These are phyloP conservation scores for Ichneumoninae sp. DNA, from an alignment of 2,888 invertebrate species.

Conservation along the genomic window DNA sequence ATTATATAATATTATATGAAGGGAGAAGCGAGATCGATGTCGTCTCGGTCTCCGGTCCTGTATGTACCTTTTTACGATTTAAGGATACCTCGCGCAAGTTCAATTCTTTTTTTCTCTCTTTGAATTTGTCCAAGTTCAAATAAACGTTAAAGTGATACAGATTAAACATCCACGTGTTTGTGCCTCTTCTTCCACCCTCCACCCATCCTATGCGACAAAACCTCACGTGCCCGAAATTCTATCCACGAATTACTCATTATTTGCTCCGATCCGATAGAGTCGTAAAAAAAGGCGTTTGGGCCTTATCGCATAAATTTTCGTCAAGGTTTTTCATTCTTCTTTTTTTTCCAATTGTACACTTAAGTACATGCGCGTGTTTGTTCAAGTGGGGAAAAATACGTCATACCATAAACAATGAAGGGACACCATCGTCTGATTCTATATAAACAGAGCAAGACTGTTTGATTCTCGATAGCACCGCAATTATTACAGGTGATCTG, in stretches of 20 bases:
- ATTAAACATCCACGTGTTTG: conserved; percentile 22
- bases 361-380: conserved; percentile 12
- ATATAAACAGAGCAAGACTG: not conserved
- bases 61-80: conserved; percentile 76
- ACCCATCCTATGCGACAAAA: not conserved
- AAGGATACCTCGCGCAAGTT: conserved; percentile 63
- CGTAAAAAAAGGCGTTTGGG: not conserved
- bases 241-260: not conserved
- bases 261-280: not conserved
- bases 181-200: not conserved
- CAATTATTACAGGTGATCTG: conserved; percentile 12
- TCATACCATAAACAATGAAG: not conserved
- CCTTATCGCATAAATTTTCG: conserved; percentile 9
- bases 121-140: conserved; percentile 60
- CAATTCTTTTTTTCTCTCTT: conserved; percentile 32
- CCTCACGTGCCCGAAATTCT: not conserved
- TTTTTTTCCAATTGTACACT: not conserved
- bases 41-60: conserved; percentile 63
- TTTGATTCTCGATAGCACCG: not conserved
- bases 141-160: conserved; percentile 57
- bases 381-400: conserved; percentile 32
- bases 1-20: conserved; percentile 61
- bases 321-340: not conserved
- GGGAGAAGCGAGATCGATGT: conserved; percentile 50
- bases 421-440: not conserved